Evolutionary conservation across 2,113 vertebrate species (phyloP), one percentile per base, ranked within the genome.

Genomic region (Bubo scandiacus): DNA sequence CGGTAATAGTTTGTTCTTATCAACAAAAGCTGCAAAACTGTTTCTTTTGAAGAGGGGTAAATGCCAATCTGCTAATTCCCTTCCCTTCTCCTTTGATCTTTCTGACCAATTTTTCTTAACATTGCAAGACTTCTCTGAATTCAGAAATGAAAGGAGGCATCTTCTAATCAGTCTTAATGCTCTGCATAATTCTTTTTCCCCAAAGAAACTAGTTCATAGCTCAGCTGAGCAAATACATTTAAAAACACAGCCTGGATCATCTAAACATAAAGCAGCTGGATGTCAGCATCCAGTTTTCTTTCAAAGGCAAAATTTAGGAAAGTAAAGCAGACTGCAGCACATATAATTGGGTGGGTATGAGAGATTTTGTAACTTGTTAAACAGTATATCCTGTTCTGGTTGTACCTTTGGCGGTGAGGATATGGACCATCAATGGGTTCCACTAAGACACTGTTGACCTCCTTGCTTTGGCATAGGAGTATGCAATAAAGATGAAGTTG

Each of bases 81-180:
- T 95, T 94, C 29, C 32, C 13, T 83, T 74, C 45, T 86, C 57
- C 70, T 96, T 96, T 96, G 67, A 95, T 96, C 81, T 94, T 86
- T 38, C 11, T 54, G 55, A 66, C 58, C 42, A 36, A 4, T 73
- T 83, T 88, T 68, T 80, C 62, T 78, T 51, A 72, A 80, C 1
- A 1, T n/a, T 32, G 13, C 0, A 8, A 38, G 73, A 63, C 78
- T 84, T 79, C 6, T 74, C 52, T 72, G 81, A 75, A 21, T 68
- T 90, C 20, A 25, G 75, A 83, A 90, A 81, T 78, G 58, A 86
- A 66, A 90, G 51, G 51, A 81, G 42, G 21, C 3, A 1, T 81
- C 72, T 88, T 73, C 72, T 93, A 88, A 92, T 95, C 3, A 2
- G n/a, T 66, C 43, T 67, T 86, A 92, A 92, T 88, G 43, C 65